Evolutionary conservation across 2,888 invertebrate species (phyloP).

Genomic region (Drosophila paracracens): DNA sequence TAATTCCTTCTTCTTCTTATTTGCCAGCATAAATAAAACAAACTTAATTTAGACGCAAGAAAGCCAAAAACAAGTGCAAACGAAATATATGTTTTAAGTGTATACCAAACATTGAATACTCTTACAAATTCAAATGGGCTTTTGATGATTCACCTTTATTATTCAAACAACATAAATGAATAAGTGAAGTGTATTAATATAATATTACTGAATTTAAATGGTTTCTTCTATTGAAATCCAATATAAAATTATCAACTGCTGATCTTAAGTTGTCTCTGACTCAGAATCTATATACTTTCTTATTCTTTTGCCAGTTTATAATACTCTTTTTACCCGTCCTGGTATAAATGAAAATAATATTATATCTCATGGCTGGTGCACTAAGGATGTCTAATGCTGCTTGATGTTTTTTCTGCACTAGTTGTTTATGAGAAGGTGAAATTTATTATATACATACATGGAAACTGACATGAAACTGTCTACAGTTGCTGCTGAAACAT

Average conservation of each 20-base stretch:
- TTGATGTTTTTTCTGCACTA: constrained; percentile 31
- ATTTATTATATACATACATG: constrained; percentile 58
- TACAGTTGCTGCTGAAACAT: constrained; percentile 55
- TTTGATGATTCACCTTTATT: not conserved
- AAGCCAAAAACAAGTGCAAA: constrained; percentile 2
- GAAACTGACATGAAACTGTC: constrained; percentile 24
- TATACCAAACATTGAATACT: constrained; percentile 9
- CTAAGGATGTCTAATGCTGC: constrained; percentile 58
- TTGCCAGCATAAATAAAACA: constrained; percentile 57
- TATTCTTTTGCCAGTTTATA: not conserved
- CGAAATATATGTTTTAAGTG: not conserved
- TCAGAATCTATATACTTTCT: not conserved
- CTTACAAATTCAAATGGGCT: not conserved
- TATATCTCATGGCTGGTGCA: constrained; percentile 33
- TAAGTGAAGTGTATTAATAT: not conserved
- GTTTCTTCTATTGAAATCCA: not conserved
- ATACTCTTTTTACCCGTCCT: not conserved
- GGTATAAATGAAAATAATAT: constrained; percentile 10
- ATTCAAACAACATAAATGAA: not conserved
- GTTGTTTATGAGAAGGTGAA: constrained; percentile 66
- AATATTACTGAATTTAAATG: not conserved
- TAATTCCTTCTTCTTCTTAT: constrained; percentile 28
- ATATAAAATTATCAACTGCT: not conserved
- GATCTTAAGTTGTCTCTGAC: not conserved
- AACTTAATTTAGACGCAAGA: constrained; percentile 46